Evolutionary conservation across 2,113 vertebrate genomes (phyloP), one percentile per base, ranked within the genome.

Genomic region (Acrocephalus kingi): DNA sequence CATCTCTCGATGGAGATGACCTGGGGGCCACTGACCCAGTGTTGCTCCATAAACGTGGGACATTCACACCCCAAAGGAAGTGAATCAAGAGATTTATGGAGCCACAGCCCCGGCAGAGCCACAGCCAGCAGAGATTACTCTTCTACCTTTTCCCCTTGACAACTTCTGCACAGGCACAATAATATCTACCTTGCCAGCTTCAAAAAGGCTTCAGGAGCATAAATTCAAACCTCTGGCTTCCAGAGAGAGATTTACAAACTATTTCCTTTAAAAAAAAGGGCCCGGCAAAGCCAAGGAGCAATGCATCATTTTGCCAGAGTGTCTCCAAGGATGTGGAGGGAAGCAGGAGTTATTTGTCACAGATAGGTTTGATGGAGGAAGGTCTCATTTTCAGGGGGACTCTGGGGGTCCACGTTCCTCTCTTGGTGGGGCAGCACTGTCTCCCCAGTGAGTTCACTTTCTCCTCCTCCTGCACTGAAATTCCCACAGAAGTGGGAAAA

Each of bases 81-180:
- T 16, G 77, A 89, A 91, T 23, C 8, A 75, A 46, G 84, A 96
- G 96, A 97, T 97, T 96, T 97, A 97, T 80, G 88, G 66, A 85
- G 69, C 58, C 9, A 6, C 86, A 21, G 54, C 64, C 77, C 39
- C 1, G 0, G 68, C 9, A 6, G 54, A 84, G 90, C 63, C 41
- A 19, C 87, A 94, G 96, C 82, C 93, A 89, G 7, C 0, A 27
- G 43, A 71, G 93, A 96, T 96, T 85, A 73, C 24, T 93, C 94
- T 73, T 73, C 86, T 37, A 30, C 89, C 69, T 93, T 54, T 69
- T 22, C 41, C 56, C 61, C 79, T 27, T 93, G 94, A 96, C 96
- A 95, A 54, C 61, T 77, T 72, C 63, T 33, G 48, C 89, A 63
- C 59, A 4, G 4, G 79, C 64, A 85, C 94, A 92, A 45, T 76